phyloP scores from a whole-genome alignment of 1,140 invertebrate species.

The Drosophila truncata region DNA sequence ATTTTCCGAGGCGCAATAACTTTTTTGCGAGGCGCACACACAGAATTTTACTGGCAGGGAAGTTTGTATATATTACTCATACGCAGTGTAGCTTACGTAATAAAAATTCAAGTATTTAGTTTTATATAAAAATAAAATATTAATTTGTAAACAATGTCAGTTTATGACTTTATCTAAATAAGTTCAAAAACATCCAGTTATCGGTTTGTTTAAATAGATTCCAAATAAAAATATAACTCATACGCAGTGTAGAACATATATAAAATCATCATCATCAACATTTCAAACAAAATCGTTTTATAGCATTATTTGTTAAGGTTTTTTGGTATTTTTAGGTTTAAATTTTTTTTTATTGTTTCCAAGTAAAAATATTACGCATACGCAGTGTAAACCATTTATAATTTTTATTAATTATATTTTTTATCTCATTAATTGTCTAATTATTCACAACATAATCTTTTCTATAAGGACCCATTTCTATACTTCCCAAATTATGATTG shows the following conservation, averaged over 20 bases:
- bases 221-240: not conserved
- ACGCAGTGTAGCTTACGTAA: not conserved
- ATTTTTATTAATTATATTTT: not conserved
- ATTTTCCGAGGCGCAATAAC: slow-evolving; percentile 33
- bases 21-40: slow-evolving; percentile 9
- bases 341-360: not conserved
- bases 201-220: not conserved
- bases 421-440: not conserved
- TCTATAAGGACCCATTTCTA: too few species aligned
- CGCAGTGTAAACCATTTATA: not conserved
- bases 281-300: not conserved
- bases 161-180: too few species aligned
- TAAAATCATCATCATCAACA: too few species aligned
- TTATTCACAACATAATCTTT: too few species aligned
- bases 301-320: not conserved
- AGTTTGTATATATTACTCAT: not conserved
- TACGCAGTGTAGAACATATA: not conserved
- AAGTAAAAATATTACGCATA: not conserved
- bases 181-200: accelerated
- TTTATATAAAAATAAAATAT: too few species aligned
- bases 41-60: not conserved
- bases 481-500: not conserved
- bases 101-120: not conserved
- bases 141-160: not conserved
- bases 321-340: not conserved